phyloP scores from a whole-genome alignment of 2,797 vertebrate genomes.

The Liparis tanakae region DNA sequence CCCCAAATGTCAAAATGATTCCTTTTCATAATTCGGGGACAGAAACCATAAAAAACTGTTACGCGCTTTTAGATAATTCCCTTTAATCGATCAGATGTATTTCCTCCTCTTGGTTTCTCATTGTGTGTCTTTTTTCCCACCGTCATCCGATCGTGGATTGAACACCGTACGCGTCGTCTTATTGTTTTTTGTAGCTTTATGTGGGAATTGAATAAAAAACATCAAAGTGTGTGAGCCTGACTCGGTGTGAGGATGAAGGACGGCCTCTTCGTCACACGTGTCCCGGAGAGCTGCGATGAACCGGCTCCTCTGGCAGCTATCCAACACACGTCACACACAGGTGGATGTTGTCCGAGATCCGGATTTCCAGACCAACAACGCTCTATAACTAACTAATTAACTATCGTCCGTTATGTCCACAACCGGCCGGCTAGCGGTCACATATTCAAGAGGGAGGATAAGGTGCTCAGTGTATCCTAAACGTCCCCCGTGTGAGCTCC shows the following conservation, averaged over 20 bases:
- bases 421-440: not conserved
- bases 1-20: not conserved
- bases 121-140: conserved; percentile 3
- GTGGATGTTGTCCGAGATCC: not conserved
- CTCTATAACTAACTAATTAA: too few relatives aligned
- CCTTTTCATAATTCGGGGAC: not conserved
- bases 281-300: not conserved
- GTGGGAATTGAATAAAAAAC: conserved; percentile 24
- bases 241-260: not conserved
- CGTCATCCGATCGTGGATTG: not conserved
- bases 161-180: not conserved
- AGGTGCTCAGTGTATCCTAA: too few relatives aligned
- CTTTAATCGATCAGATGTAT: not conserved
- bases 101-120: not conserved
- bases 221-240: not conserved
- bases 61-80: not conserved
- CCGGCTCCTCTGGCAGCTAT: not conserved
- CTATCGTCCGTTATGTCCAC: not conserved
- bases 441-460: too few relatives aligned
- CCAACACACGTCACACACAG: not conserved
- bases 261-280: not conserved
- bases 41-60: not conserved
- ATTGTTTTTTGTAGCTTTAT: conserved; percentile 15
- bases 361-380: not conserved
- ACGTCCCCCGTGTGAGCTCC: too few relatives aligned